These are phyloP conservation scores for Eupithecia vulgata DNA, from an alignment of 2,888 invertebrate species.

Conservation along the genomic window DNA sequence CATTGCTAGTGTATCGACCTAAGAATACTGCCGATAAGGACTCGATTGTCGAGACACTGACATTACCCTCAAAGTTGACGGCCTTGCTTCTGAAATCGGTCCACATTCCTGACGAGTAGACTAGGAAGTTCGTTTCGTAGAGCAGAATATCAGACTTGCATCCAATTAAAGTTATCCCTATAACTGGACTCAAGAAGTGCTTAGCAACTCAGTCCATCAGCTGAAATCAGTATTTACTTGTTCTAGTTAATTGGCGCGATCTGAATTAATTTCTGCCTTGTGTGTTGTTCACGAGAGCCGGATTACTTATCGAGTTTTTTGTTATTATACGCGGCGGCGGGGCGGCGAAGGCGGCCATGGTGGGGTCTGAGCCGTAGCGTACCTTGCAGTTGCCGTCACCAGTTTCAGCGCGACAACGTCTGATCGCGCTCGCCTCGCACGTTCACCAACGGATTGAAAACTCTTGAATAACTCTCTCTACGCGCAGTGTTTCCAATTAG, in stretches of 20 bases:
- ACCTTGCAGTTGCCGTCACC: slow-evolving; percentile 61
- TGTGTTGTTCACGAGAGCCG: slow-evolving; percentile 21
- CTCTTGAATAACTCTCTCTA: slow-evolving; percentile 40
- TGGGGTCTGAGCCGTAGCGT: slow-evolving; percentile 54
- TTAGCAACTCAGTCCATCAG: slow-evolving; percentile 34
- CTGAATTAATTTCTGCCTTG: slow-evolving; percentile 50
- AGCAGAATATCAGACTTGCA: background rate
- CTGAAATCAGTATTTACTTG: slow-evolving; percentile 32
- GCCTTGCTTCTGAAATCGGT: slow-evolving; percentile 34
- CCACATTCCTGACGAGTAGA: slow-evolving; percentile 5
- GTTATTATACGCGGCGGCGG: slow-evolving; percentile 43
- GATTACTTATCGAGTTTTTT: slow-evolving; percentile 48
- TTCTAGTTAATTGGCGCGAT: slow-evolving; percentile 49
- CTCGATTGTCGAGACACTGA: slow-evolving; percentile 31
- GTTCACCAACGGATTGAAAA: slow-evolving; percentile 32
- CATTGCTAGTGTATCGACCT: slow-evolving; percentile 31
- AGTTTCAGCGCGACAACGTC: slow-evolving; percentile 65
- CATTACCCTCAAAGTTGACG: slow-evolving; percentile 36
- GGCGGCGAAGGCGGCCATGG: slow-evolving; percentile 44
- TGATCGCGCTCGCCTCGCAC: slow-evolving; percentile 60
- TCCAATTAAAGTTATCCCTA: slow-evolving; percentile 7
- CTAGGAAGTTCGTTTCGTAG: slow-evolving; percentile 8
- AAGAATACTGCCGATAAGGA: slow-evolving; percentile 26
- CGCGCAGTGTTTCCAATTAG: slow-evolving; percentile 54
- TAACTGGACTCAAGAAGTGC: slow-evolving; percentile 24